phyloP scores from a whole-genome alignment of 2,888 invertebrate species.

The Tuta absoluta region DNA sequence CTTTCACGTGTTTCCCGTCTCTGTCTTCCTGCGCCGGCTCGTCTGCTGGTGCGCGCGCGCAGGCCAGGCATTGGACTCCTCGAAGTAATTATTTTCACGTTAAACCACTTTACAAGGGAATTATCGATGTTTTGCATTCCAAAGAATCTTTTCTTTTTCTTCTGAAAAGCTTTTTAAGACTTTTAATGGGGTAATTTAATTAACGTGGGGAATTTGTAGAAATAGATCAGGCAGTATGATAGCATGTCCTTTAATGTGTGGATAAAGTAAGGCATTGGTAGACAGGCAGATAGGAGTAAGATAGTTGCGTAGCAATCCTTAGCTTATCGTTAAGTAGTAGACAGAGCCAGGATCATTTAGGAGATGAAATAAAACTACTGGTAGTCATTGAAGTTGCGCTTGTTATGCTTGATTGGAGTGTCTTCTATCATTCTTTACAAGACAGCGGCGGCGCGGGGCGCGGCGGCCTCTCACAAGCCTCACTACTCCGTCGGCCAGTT shows the following conservation, averaged over 20 bases:
- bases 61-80: conserved; percentile 27
- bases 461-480: neutral
- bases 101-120: conserved; percentile 25
- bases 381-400: too few species aligned
- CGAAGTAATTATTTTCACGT: conserved; percentile 37
- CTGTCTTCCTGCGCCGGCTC: conserved; percentile 60
- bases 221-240: neutral
- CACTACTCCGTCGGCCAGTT: neutral
- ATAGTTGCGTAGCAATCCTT: too few species aligned
- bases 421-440: neutral
- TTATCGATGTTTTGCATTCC: conserved; percentile 22
- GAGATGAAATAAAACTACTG: too few species aligned
- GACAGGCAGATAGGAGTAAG: too few species aligned
- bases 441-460: conserved; percentile 8
- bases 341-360: too few species aligned
- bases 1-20: conserved; percentile 37
- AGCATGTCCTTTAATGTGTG: neutral
- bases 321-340: too few species aligned
- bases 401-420: neutral
- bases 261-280: too few species aligned
- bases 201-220: neutral
- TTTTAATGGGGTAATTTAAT: neutral
- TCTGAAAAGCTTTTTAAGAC: conserved; percentile 6
- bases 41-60: conserved; percentile 49
- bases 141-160: conserved; percentile 9